These are phyloP conservation scores for Zaprionus lachaisei DNA, from an alignment of 1,140 invertebrate genomes.

Conservation along the genomic window DNA sequence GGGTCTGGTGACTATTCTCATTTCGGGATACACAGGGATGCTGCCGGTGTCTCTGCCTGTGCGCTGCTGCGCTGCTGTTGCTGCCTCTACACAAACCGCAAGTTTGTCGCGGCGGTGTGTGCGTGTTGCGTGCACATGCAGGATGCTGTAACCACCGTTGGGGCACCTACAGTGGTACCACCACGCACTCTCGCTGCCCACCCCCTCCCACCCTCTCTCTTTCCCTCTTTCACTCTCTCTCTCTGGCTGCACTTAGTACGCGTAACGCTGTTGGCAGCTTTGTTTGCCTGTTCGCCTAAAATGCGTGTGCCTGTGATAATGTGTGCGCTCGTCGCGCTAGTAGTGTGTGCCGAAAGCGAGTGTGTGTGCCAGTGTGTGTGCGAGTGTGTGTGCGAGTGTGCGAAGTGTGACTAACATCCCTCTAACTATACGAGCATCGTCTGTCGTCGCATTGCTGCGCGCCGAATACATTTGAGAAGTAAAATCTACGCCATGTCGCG, in stretches of 20 bases:
- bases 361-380: slow-evolving; percentile 2
- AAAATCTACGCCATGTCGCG: slow-evolving; percentile 78
- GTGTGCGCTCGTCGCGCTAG: slow-evolving; percentile 38
- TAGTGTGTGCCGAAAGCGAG: slow-evolving; percentile 10
- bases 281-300: slow-evolving; percentile 77
- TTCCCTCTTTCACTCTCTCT: slow-evolving; percentile 13
- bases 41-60: slow-evolving; percentile 25
- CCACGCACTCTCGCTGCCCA: not conserved
- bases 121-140: slow-evolving; percentile 22
- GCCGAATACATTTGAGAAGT: slow-evolving; percentile 82
- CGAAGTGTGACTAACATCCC: slow-evolving; percentile 47
- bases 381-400: slow-evolving; percentile 27
- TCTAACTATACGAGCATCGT: not conserved
- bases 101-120: slow-evolving; percentile 62
- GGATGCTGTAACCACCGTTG: slow-evolving; percentile 12
- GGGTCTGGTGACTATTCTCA: not conserved
- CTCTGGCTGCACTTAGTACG: slow-evolving; percentile 52
- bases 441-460: slow-evolving; percentile 41
- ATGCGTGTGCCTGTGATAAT: slow-evolving; percentile 82
- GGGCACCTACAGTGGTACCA: not conserved
- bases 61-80: slow-evolving; percentile 58
- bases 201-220: not conserved
- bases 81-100: slow-evolving; percentile 57
- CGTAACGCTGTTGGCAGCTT: slow-evolving; percentile 61
- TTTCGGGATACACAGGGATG: slow-evolving; percentile 12